A percentile compares a stretch with the other conserved stretches of the same genome.
These are phyloP conservation scores for Cyphomyrmex costatus DNA, from an alignment of 1,140 invertebrate genomes.

Conservation along the genomic window DNA sequence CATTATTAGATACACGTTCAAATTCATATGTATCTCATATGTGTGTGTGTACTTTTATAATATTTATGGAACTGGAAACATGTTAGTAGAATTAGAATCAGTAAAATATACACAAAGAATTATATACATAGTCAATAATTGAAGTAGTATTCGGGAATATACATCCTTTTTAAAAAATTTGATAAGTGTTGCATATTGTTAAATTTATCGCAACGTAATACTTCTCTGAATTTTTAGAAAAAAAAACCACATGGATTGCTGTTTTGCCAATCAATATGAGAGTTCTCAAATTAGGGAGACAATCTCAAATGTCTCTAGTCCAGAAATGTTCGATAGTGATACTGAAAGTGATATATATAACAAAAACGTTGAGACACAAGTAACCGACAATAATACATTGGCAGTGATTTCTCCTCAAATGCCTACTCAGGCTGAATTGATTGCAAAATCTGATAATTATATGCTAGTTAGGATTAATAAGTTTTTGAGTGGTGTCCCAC, in stretches of 20 bases:
- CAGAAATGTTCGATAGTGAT: conserved; percentile 84
- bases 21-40: neutral
- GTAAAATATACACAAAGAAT: neutral
- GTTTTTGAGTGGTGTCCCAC: conserved; percentile 88
- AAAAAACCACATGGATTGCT: conserved; percentile 81
- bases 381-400: conserved; percentile 14
- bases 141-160: neutral
- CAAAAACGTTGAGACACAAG: conserved; percentile 26
- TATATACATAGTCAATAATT: neutral
- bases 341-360: conserved; percentile 74
- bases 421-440: conserved; percentile 76
- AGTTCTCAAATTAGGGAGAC: conserved; percentile 39
- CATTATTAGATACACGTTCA: neutral
- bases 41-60: neutral
- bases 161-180: neutral
- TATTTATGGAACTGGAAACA: neutral
- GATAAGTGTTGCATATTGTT: neutral
- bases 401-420: conserved; percentile 70
- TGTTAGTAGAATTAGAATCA: neutral
- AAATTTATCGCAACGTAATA: neutral
- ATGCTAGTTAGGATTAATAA: conserved; percentile 79
- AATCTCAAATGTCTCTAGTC: conserved; percentile 77
- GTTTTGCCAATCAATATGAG: conserved; percentile 68
- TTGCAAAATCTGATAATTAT: conserved; percentile 78
- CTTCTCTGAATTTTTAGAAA: conserved; percentile 65